Evolutionary conservation across 1,140 invertebrate genomes (phyloP).

Genomic region (Harlomillsia oculata): DNA sequence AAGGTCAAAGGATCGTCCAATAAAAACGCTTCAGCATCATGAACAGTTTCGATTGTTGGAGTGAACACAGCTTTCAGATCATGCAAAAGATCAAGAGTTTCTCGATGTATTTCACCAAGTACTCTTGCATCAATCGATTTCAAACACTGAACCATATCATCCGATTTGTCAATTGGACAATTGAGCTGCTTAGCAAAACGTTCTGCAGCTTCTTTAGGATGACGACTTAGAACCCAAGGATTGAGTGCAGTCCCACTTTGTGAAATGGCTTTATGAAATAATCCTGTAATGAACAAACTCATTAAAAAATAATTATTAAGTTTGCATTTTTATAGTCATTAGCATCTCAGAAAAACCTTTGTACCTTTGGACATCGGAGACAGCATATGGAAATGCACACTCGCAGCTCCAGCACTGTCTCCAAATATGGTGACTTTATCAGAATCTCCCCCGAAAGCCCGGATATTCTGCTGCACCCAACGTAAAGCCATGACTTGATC

Average conservation of each 20-base stretch:
- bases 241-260: conserved; percentile 68
- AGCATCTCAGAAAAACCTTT: not conserved
- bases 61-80: conserved; percentile 19
- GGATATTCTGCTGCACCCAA: conserved; percentile 26
- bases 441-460: conserved; percentile 15
- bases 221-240: conserved; percentile 60
- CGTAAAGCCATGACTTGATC: conserved; percentile 20
- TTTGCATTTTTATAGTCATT: not conserved
- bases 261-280: conserved; percentile 63
- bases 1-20: conserved; percentile 49
- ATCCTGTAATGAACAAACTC: conserved; percentile 42
- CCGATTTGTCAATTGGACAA: conserved; percentile 33
- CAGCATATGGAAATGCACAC: conserved; percentile 36
- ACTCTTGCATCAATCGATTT: conserved; percentile 43
- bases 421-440: conserved; percentile 16
- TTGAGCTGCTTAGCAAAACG: conserved; percentile 39
- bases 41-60: conserved; percentile 36
- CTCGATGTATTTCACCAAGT: conserved; percentile 39
- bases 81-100: conserved; percentile 39
- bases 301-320: not conserved
- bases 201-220: conserved; percentile 44
- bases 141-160: conserved; percentile 25
- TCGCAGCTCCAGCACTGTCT: conserved; percentile 34
- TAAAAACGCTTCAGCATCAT: conserved; percentile 50
- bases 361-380: conserved; percentile 16